A percentile compares a stretch with the other conserved stretches of the same genome.
phyloP scores from a whole-genome alignment of 2,797 vertebrate genomes.

The Semotilus atromaculatus region DNA sequence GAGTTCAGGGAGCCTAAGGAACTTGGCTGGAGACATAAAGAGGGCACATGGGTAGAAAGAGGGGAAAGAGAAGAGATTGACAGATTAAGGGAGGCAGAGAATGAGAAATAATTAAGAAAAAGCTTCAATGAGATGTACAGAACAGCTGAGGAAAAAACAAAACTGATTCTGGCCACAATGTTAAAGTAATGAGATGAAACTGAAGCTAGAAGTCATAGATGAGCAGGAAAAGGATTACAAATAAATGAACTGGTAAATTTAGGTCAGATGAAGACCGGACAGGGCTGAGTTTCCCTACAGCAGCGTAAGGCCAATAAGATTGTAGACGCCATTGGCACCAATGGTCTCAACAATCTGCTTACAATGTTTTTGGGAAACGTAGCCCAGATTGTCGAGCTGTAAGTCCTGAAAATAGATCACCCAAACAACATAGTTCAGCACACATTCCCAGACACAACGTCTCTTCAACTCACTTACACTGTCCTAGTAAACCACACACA shows the following conservation, averaged over 20 bases:
- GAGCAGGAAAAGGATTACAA: neutral
- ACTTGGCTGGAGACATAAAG: slow-evolving; percentile 79
- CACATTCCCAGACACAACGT: slow-evolving; percentile 34
- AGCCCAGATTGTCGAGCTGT: neutral
- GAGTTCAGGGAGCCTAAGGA: slow-evolving; percentile 81
- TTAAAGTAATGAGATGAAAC: slow-evolving; percentile 12
- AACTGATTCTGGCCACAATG: neutral
- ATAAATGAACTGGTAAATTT: neutral
- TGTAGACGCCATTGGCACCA: slow-evolving; percentile 9
- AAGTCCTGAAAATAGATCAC: slow-evolving; percentile 30
- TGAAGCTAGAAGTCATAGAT: neutral
- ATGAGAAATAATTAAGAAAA: slow-evolving; percentile 19
- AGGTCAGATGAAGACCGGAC: neutral
- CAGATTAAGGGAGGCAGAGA: slow-evolving; percentile 48
- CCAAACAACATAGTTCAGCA: slow-evolving; percentile 40
- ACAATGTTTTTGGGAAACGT: slow-evolving; percentile 12
- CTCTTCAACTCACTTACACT: slow-evolving; percentile 7
- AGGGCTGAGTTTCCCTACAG: neutral
- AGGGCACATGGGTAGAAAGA: slow-evolving; percentile 15
- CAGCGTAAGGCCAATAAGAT: neutral
- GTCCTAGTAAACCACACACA: neutral
- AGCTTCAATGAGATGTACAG: slow-evolving; percentile 30
- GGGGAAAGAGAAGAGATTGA: slow-evolving; percentile 41
- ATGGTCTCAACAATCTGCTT: neutral
- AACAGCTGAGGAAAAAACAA: neutral